Conservation (phyloP, 1,140 invertebrate genomes). For the Drosophila athabasca region DNA sequence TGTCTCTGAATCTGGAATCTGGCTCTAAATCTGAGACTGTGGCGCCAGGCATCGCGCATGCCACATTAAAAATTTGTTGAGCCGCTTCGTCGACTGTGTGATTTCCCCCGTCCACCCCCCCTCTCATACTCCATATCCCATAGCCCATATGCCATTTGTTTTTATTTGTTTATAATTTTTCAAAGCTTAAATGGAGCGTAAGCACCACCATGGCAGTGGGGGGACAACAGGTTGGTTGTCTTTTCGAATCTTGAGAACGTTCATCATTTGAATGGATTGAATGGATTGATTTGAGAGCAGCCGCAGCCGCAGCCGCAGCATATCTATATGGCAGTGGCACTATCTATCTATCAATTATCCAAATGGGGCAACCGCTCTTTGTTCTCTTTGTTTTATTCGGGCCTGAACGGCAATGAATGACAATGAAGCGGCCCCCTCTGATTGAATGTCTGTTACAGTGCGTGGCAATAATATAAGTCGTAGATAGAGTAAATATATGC, state of each 20-base stretch:
- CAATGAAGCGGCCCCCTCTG: background rate
- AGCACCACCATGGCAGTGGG: constrained; percentile 19
- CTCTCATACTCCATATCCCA: too few relatives aligned
- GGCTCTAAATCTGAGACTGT: constrained; percentile 38
- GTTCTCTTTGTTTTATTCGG: too few relatives aligned
- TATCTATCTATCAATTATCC: constrained; percentile 39
- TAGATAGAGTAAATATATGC: too few relatives aligned
- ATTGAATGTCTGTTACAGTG: background rate
- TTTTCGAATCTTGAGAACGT: too few relatives aligned
- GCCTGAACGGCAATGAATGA: too few relatives aligned
- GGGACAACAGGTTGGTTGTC: background rate
- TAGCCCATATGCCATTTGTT: constrained; percentile 10
- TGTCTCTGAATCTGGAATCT: constrained; percentile 16
- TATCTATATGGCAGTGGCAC: background rate
- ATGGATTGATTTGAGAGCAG: too few relatives aligned
- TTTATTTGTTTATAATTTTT: constrained; percentile 81
- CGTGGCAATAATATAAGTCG: background rate
- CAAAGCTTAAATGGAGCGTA: constrained; percentile 77
- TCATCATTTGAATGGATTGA: too few relatives aligned
- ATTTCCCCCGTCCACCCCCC: constrained; percentile 53
- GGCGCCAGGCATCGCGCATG: constrained; percentile 72
- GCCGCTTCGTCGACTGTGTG: constrained; percentile 60
- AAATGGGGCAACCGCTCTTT: constrained; percentile 4
- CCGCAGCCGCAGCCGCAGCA: too few relatives aligned
- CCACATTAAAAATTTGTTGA: constrained; percentile 69